Base-by-base conservation (phyloP, 2,888 invertebrate genomes). In the Xylota sylvarum region DNA sequence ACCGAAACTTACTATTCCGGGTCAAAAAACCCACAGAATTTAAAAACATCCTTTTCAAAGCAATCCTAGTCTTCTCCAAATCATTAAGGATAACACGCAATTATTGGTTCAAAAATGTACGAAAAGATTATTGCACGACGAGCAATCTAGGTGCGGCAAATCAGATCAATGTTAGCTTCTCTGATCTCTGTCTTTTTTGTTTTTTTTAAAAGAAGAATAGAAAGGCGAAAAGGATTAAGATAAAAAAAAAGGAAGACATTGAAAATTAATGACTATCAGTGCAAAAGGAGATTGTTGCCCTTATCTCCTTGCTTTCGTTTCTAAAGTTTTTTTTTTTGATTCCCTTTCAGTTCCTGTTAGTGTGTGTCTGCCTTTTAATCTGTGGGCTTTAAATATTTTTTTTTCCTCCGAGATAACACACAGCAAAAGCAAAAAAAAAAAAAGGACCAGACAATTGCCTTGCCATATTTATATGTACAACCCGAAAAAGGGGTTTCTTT, bases 211-310 rank as follows among this genome's bases (percentile, higher is more conserved):
- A 19, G 27, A 14, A 46, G 14, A 12, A n/a, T n/a, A 43, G 14
- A 43, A 14, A 14, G 43, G 23, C 10, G 23, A 55, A 64, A 55
- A 65, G 64, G 64, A 64, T 74, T 64, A n/a, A 55, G 74, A 74
- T 74, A 50, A 65, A 50, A 81, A 62, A 70, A 70, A 70, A 43
- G 60, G 67, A 58, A 70, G 70, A 64, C 72, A 83, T 72, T 83
- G 70, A 52, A 78, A 83, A 78, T 72, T 78, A 72, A 83, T 78
- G 78, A 78, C 70, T 72, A 58, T 32, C 48, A 58, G 70, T 46
- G 37, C 32, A 27, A 52, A 67, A 60, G 64, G 40, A 70, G 78
- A 78, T 62, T 83, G 46, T 67, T 78, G 37, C 78, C 52, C 72
- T 78, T 83, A 78, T 83, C 78, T 48, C 65, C 19, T 48, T 62